phyloP scores from a whole-genome alignment of 2,888 invertebrate species.

The Gastrophysa polygoni region DNA sequence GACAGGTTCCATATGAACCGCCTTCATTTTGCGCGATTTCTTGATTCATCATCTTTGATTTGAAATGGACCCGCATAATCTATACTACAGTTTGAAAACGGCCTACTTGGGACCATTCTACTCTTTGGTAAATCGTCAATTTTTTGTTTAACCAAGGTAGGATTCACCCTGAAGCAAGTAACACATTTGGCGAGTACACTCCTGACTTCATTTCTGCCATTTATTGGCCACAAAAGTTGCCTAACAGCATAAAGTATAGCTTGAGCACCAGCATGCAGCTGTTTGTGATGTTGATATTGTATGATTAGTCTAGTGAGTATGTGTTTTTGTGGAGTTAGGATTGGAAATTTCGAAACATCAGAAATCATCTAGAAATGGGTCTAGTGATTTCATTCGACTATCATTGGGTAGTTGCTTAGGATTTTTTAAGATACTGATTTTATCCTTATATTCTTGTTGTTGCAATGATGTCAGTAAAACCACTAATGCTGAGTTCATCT shows the following conservation, averaged over 20 bases:
- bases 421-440: no score
- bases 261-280: not conserved
- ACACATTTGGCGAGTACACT: not conserved
- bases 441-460: no score
- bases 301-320: not conserved
- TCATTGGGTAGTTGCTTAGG: no score
- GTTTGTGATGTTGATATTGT: not conserved
- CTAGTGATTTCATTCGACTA: no score
- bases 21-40: not conserved
- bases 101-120: not conserved
- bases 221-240: not conserved
- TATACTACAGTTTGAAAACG: not conserved
- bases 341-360: not conserved
- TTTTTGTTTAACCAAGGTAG: not conserved
- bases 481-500: no score
- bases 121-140: not conserved
- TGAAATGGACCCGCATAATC: not conserved
- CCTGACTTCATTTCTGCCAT: not conserved
- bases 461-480: no score
- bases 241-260: not conserved
- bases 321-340: not conserved
- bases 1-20: conserved; percentile 47
- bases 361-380: no score
- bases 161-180: not conserved
- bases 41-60: not conserved